Evolutionary conservation across 1,140 invertebrate genomes (phyloP).

Genomic region (Akabosia matsudoensis): DNA sequence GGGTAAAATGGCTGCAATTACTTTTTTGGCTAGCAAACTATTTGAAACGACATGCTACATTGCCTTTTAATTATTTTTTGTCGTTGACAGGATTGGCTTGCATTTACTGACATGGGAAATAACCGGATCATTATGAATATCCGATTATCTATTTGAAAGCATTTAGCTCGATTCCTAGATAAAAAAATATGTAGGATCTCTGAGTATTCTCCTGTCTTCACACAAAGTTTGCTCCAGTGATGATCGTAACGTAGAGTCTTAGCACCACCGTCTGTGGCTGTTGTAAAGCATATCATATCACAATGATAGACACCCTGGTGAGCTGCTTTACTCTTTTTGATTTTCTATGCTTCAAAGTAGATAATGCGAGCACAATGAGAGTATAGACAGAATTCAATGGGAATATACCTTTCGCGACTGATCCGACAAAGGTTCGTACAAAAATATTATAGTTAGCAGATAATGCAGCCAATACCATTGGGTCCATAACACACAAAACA

Average conservation of each 20-base stretch:
- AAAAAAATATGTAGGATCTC: neutral
- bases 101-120: too few relatives aligned
- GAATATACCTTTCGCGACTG: neutral
- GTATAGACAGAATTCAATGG: too few relatives aligned
- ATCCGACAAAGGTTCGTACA: neutral
- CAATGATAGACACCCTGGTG: slow-evolving; percentile 12
- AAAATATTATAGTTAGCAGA: neutral
- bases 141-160: neutral
- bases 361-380: neutral
- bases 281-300: neutral
- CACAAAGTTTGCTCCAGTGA: neutral
- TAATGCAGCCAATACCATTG: neutral
- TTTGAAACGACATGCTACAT: too few relatives aligned
- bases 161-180: neutral
- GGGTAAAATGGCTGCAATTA: too few relatives aligned
- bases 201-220: neutral
- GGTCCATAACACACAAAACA: neutral
- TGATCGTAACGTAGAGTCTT: neutral
- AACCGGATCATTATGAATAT: too few relatives aligned
- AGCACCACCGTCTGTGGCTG: neutral
- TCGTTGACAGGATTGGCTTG: too few relatives aligned
- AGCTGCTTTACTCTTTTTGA: neutral
- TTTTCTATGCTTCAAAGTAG: neutral
- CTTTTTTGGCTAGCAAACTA: too few relatives aligned
- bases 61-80: too few relatives aligned